phyloP scores from a whole-genome alignment of 2,797 vertebrate genomes.

The Semotilus atromaculatus region DNA sequence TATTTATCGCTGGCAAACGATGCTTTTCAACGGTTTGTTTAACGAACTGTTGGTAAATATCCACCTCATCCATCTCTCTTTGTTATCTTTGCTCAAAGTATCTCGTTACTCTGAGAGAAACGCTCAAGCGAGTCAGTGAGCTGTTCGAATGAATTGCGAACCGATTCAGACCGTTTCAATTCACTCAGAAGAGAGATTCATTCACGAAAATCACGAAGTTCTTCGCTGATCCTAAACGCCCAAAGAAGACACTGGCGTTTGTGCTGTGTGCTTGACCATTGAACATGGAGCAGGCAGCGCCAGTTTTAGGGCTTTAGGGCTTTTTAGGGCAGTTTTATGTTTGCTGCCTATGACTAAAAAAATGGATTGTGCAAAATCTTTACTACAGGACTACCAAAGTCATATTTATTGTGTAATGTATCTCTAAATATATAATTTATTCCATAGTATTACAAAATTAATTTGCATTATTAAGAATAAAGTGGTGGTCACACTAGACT shows the following conservation, averaged over 20 bases:
- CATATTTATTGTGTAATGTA: not conserved
- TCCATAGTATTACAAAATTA: not conserved
- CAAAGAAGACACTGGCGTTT: not conserved
- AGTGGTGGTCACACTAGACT: not conserved
- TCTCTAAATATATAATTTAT: not conserved
- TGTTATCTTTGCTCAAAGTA: not conserved
- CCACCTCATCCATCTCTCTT: no score
- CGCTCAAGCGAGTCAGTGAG: not conserved
- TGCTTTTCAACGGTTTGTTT: not conserved
- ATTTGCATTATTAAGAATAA: not conserved
- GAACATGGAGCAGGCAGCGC: no score
- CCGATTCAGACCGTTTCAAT: not conserved
- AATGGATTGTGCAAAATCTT: not conserved
- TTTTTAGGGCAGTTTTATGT: no score
- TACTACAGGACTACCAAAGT: not conserved
- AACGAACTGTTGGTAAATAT: not conserved
- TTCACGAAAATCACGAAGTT: not conserved
- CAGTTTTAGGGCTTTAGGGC: no score
- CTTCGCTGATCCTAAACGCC: not conserved
- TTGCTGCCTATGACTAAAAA: not conserved
- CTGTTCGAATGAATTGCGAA: not conserved
- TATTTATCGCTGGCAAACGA: not conserved
- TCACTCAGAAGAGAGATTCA: not conserved
- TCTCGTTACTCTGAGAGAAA: not conserved
- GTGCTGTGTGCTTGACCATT: not conserved